Conservation (phyloP, 1,140 invertebrate genomes). For the Saxidomus purpurata region DNA sequence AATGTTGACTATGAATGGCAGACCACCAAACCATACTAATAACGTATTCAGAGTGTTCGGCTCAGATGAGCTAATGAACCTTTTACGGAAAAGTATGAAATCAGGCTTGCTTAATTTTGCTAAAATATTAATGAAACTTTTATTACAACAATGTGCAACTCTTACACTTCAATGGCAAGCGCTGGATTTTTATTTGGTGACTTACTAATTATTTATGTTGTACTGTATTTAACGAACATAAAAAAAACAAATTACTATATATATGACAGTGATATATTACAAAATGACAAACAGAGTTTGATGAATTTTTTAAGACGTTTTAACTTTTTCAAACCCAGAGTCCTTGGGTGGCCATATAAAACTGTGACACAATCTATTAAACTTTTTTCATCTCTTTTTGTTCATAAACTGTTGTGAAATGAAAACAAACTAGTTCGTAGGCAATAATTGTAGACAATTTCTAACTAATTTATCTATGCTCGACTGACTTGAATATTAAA, state of each 20-base stretch:
- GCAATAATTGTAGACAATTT: no score
- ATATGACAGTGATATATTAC: neutral
- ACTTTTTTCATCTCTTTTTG: no score
- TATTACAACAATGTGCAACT: neutral
- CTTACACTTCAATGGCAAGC: neutral
- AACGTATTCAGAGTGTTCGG: no score
- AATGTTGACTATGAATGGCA: no score
- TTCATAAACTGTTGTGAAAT: neutral
- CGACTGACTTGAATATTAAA: neutral
- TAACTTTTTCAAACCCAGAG: neutral
- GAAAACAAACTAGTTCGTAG: neutral
- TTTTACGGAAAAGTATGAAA: no score
- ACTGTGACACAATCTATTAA: no score
- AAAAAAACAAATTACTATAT: neutral
- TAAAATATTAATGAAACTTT: no score
- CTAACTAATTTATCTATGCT: neutral
- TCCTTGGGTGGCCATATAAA: neutral
- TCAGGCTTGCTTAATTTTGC: no score
- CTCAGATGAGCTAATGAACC: no score
- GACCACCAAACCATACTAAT: no score
- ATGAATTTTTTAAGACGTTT: neutral
- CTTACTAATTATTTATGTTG: neutral
- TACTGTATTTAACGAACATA: neutral
- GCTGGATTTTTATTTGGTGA: neutral
- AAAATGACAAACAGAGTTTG: neutral